Evolutionary conservation across 2,888 invertebrate genomes (phyloP).

Genomic region (Rugalucina vietnamica): DNA sequence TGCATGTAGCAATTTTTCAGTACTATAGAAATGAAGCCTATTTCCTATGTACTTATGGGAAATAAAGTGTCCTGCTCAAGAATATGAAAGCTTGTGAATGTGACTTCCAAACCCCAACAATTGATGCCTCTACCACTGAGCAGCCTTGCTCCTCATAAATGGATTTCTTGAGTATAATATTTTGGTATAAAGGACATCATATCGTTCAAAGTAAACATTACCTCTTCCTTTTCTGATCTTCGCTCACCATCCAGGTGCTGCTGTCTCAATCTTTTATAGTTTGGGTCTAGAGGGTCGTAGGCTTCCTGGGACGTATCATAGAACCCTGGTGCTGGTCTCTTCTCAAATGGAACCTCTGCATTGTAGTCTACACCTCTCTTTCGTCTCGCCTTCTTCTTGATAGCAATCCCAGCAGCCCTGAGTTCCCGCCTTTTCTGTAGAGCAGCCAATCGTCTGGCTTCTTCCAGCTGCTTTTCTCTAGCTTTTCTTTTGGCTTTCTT

Average conservation of each 20-base stretch:
- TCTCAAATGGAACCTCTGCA: conserved; percentile 98
- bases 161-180: too few relatives aligned
- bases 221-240: conserved; percentile 95
- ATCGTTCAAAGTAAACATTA: too few relatives aligned
- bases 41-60: too few relatives aligned
- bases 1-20: too few relatives aligned
- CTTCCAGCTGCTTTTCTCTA: conserved; percentile 98
- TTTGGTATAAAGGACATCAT: too few relatives aligned
- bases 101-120: too few relatives aligned
- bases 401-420: conserved; percentile 95
- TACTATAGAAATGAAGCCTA: too few relatives aligned
- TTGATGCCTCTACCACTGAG: too few relatives aligned
- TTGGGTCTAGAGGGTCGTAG: conserved; percentile 94
- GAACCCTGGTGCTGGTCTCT: conserved; percentile 94
- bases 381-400: conserved; percentile 80
- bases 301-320: conserved; percentile 95
- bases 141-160: too few relatives aligned
- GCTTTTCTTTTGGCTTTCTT: conserved; percentile 89
- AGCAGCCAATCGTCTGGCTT: conserved; percentile 96
- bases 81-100: too few relatives aligned
- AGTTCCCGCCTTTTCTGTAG: conserved; percentile 98
- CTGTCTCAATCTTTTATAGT: conserved; percentile 94
- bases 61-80: too few relatives aligned
- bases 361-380: conserved; percentile 98
- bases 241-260: conserved; percentile 97